phyloP scores from a whole-genome alignment of 1,140 invertebrate genomes.

The Holotrichia oblita region DNA sequence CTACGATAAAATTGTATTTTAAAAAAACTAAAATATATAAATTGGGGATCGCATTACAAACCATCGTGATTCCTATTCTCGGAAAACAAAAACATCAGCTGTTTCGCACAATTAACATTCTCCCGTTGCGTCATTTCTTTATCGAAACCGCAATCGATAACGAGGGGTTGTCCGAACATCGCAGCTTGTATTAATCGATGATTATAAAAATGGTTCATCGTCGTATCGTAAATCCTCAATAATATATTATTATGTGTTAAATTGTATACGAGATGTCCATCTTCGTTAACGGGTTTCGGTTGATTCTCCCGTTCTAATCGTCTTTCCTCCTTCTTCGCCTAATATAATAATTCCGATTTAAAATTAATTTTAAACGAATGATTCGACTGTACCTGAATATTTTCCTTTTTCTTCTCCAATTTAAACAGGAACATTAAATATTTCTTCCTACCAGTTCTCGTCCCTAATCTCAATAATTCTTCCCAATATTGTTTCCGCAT shows the following conservation, averaged over 20 bases:
- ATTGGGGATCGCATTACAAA: constrained; percentile 37
- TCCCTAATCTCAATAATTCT: constrained; percentile 65
- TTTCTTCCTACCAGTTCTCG: constrained; percentile 64
- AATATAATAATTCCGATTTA: constrained; percentile 13
- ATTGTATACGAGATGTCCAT: constrained; percentile 66
- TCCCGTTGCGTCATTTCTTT: constrained; percentile 77
- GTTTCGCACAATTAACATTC: constrained; percentile 75
- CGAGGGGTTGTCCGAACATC: constrained; percentile 76
- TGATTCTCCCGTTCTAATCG: constrained; percentile 54
- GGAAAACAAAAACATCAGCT: constrained; percentile 74
- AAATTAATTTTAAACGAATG: neutral
- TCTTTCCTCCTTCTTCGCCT: constrained; percentile 60
- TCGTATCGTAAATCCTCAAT: constrained; percentile 69
- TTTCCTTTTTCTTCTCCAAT: constrained; percentile 67
- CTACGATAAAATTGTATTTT: constrained; percentile 48
- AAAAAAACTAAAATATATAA: neutral
- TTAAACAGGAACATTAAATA: constrained; percentile 73
- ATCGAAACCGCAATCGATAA: constrained; percentile 86
- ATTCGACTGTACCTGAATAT: constrained; percentile 52
- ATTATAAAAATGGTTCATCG: constrained; percentile 74
- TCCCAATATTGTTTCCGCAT: constrained; percentile 67
- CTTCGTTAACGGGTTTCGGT: constrained; percentile 55
- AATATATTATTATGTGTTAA: constrained; percentile 72
- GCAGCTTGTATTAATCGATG: constrained; percentile 71
- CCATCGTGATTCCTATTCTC: constrained; percentile 73